These are phyloP conservation scores for Aurelia sp. DNA, from an alignment of 30 jellyfish, hydroid and myxozoan genomes.

Conservation along the genomic window DNA sequence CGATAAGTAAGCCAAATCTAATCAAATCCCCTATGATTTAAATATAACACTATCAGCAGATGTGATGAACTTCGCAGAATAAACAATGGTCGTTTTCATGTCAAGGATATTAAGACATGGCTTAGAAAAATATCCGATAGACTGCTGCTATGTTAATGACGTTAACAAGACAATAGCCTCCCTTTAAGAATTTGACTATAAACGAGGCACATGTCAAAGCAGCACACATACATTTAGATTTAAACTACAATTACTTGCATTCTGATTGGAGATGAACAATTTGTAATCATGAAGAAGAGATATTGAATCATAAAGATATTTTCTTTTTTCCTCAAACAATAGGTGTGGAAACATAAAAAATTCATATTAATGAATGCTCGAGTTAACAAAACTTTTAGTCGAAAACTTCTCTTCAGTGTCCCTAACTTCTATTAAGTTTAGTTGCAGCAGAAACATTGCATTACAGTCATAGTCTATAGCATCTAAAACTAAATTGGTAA, in stretches of 20 bases:
- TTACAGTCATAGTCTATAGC: too few species aligned
- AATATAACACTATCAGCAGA: conserved; percentile 27
- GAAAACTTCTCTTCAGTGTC: too few species aligned
- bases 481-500: too few species aligned
- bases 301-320: too few species aligned
- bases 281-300: too few species aligned
- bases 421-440: too few species aligned
- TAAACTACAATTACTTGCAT: neutral
- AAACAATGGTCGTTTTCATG: conserved; percentile 40
- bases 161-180: conserved; percentile 19
- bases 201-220: neutral
- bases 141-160: conserved; percentile 16
- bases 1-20: conserved; percentile 33
- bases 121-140: conserved; percentile 25
- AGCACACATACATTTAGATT: neutral
- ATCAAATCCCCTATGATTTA: conserved; percentile 37
- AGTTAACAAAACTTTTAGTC: too few species aligned
- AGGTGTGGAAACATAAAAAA: too few species aligned
- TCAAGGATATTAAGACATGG: conserved; percentile 29
- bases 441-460: too few species aligned
- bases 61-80: conserved; percentile 31
- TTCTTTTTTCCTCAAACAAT: too few species aligned
- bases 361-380: too few species aligned
- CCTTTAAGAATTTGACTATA: neutral
- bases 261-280: neutral